Evolutionary conservation across 2,888 invertebrate genomes (phyloP).

Genomic region (Drosophila recens): DNA sequence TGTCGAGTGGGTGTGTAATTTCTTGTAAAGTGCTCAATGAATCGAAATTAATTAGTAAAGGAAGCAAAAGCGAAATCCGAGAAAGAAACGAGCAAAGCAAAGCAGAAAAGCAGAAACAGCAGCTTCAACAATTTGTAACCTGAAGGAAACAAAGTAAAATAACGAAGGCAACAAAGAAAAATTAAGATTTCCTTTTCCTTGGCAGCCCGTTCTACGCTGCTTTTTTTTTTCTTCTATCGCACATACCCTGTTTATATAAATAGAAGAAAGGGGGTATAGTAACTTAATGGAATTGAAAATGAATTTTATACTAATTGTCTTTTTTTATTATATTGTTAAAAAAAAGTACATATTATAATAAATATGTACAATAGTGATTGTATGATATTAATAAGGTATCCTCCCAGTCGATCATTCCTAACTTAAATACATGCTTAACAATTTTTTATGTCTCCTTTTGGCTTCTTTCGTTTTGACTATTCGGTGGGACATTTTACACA

Average conservation of each 20-base stretch:
- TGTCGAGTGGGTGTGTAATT: slow-evolving; percentile 73
- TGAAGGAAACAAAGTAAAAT: slow-evolving; percentile 73
- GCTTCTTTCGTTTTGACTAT: slow-evolving; percentile 52
- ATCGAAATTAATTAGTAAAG: slow-evolving; percentile 81
- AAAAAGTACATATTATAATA: too few species aligned
- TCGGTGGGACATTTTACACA: slow-evolving; percentile 68
- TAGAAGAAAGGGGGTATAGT: background rate
- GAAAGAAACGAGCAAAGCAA: slow-evolving; percentile 54
- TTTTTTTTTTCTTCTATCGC: slow-evolving; percentile 18
- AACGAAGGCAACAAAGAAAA: slow-evolving; percentile 54
- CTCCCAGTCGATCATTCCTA: background rate
- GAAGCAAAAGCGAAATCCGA: slow-evolving; percentile 59
- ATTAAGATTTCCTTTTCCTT: slow-evolving; percentile 73
- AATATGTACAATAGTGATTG: too few species aligned
- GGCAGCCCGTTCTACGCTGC: slow-evolving; percentile 51
- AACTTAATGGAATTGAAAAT: background rate
- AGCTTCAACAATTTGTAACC: slow-evolving; percentile 74
- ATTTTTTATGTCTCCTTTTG: slow-evolving; percentile 23
- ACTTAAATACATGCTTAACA: background rate
- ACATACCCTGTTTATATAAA: background rate
- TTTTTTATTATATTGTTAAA: background rate
- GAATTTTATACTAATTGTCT: background rate
- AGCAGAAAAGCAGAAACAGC: slow-evolving; percentile 38
- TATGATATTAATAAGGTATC: background rate
- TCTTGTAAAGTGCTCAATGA: slow-evolving; percentile 81